Conservation (phyloP, 1,140 invertebrate genomes). For the Gonatopus flavifemur region DNA sequence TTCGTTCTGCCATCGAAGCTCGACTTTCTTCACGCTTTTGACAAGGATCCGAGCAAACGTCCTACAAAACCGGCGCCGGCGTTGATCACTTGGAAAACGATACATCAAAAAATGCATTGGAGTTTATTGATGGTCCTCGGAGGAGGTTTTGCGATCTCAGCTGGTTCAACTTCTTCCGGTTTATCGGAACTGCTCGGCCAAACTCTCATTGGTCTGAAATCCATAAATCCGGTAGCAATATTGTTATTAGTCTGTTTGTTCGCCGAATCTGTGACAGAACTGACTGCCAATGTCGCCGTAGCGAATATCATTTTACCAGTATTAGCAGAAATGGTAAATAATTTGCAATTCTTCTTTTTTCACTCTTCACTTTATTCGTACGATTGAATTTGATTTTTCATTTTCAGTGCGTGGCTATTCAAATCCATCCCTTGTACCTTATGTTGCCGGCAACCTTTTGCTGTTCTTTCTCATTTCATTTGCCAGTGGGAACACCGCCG, state of each 20-base stretch:
- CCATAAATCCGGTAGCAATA: slow-evolving; percentile 41
- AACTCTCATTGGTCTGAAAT: slow-evolving; percentile 57
- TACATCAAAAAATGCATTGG: slow-evolving; percentile 79
- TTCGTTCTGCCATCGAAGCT: slow-evolving; percentile 79
- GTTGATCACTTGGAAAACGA: slow-evolving; percentile 76
- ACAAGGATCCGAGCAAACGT: slow-evolving; percentile 56
- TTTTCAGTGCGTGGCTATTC: slow-evolving; percentile 60
- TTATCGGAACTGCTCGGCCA: slow-evolving; percentile 74
- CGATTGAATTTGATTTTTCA: slow-evolving; percentile 1
- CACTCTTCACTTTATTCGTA: not conserved
- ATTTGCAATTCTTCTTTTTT: not conserved
- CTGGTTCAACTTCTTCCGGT: slow-evolving; percentile 75
- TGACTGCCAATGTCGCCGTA: slow-evolving; percentile 68
- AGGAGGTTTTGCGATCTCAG: slow-evolving; percentile 86
- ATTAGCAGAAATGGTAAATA: slow-evolving; percentile 64
- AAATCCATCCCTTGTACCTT: slow-evolving; percentile 68
- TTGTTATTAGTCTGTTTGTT: slow-evolving; percentile 54
- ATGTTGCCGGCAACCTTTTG: slow-evolving; percentile 70
- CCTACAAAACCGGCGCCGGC: slow-evolving; percentile 65
- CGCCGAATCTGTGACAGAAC: slow-evolving; percentile 63
- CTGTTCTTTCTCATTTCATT: slow-evolving; percentile 66
- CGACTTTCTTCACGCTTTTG: slow-evolving; percentile 72
- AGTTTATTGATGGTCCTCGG: slow-evolving; percentile 75
- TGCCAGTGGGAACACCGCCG: slow-evolving; percentile 87
- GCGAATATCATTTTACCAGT: slow-evolving; percentile 69